Evolutionary conservation across 35 echinoderm and acorn worm species (phyloP).

Genomic region (Hemicentrotus pulcherrimus): DNA sequence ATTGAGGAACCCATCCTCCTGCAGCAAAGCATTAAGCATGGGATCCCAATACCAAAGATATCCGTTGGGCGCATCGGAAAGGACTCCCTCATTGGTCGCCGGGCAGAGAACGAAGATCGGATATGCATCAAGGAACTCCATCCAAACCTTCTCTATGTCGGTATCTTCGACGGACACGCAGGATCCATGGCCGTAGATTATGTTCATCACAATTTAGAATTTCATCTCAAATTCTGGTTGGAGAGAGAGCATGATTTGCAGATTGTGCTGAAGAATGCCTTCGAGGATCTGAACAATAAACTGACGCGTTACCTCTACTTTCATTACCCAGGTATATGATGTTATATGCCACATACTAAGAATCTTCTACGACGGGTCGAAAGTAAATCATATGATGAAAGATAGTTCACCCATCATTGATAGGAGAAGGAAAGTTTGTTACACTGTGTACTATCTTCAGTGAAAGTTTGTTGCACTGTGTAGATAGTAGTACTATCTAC

Average conservation of each 20-base stretch:
- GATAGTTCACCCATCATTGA: no score
- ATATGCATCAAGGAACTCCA: constrained; percentile 74
- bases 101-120: constrained; percentile 80
- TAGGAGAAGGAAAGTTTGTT: no score
- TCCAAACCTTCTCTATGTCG: constrained; percentile 81
- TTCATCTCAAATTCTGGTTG: constrained; percentile 62
- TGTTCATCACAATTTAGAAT: constrained; percentile 53
- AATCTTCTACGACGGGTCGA: no score
- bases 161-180: constrained; percentile 94
- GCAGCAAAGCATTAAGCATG: constrained; percentile 96
- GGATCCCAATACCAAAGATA: constrained; percentile 94
- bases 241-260: constrained; percentile 73
- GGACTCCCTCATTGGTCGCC: constrained; percentile 70
- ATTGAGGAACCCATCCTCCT: constrained; percentile 89
- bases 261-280: constrained; percentile 67
- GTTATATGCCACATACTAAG: no score
- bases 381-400: no score
- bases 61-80: constrained; percentile 73
- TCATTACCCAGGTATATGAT: constrained; percentile 32
- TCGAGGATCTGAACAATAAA: constrained; percentile 83
- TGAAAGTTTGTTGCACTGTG: no score
- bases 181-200: constrained; percentile 85
- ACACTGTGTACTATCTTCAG: no score
- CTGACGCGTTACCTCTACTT: constrained; percentile 55
- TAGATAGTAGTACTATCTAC: no score